Evolutionary conservation across 2,888 invertebrate species (phyloP).

Genomic region (Pherbina coryleti): DNA sequence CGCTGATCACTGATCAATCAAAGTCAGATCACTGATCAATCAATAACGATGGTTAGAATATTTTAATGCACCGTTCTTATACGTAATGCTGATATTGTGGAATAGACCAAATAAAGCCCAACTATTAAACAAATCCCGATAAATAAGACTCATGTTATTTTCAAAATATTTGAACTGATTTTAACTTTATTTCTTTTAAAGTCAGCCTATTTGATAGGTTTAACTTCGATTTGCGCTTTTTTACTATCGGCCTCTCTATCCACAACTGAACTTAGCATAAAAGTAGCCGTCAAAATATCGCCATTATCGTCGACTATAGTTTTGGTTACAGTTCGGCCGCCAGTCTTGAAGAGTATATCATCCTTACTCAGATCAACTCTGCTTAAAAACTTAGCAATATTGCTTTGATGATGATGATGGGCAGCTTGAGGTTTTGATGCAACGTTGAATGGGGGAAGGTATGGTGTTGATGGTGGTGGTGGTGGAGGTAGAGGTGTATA

Average conservation of each 20-base stretch:
- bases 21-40: no score
- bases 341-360: background rate
- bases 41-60: no score
- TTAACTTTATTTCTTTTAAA: no score
- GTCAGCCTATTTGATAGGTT: background rate
- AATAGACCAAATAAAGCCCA: no score
- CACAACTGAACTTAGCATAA: conserved; percentile 12
- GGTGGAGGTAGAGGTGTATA: background rate
- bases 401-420: no score
- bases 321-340: background rate
- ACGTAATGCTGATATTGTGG: no score
- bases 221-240: background rate
- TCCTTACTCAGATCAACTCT: background rate
- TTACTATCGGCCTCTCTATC: background rate
- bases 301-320: conserved; percentile 12
- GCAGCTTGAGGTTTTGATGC: background rate
- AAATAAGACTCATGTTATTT: no score
- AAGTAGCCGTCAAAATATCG: conserved; percentile 20
- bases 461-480: background rate
- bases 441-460: background rate
- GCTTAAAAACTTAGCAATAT: background rate
- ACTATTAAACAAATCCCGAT: no score
- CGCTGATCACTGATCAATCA: no score
- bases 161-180: no score
- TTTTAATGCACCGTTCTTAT: no score